phyloP scores from a whole-genome alignment of 2,113 vertebrate species.

The Pseudois nayaur region DNA sequence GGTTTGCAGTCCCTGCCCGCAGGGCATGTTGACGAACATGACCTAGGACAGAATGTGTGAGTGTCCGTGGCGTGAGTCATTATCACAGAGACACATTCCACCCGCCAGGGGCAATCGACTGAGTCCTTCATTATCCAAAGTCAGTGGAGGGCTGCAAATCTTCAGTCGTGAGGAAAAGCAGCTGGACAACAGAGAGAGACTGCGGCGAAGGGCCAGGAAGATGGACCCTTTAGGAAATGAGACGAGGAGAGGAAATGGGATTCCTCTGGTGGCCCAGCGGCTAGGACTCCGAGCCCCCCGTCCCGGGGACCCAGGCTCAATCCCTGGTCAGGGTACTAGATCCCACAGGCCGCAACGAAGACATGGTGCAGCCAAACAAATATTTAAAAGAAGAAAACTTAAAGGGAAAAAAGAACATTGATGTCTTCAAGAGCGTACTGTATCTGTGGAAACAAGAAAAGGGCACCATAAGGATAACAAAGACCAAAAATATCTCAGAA shows the following conservation, averaged over 20 bases:
- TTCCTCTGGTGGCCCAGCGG: neutral
- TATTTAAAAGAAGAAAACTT: neutral
- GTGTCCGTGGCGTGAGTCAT: too few species aligned
- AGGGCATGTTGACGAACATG: neutral
- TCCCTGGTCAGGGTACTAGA: neutral
- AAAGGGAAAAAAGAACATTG: neutral
- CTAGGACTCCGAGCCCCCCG: neutral
- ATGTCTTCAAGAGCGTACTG: neutral
- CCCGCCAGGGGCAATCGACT: neutral
- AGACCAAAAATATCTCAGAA: neutral
- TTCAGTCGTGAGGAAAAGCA: neutral
- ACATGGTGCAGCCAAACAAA: accelerated
- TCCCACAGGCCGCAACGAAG: neutral
- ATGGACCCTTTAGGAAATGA: neutral
- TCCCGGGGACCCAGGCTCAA: neutral
- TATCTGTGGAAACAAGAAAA: too few species aligned
- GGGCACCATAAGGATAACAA: neutral
- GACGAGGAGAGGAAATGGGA: neutral
- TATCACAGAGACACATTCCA: neutral
- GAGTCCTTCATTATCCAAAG: neutral
- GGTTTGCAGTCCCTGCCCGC: too few species aligned
- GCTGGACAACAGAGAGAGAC: neutral
- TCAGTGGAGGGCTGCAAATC: neutral
- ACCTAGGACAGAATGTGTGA: neutral
- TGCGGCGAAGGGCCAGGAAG: accelerated